Evolutionary conservation across 1,140 invertebrate species (phyloP), one percentile per base, ranked within the genome.

Genomic region (Hydropsyche tenuis): DNA sequence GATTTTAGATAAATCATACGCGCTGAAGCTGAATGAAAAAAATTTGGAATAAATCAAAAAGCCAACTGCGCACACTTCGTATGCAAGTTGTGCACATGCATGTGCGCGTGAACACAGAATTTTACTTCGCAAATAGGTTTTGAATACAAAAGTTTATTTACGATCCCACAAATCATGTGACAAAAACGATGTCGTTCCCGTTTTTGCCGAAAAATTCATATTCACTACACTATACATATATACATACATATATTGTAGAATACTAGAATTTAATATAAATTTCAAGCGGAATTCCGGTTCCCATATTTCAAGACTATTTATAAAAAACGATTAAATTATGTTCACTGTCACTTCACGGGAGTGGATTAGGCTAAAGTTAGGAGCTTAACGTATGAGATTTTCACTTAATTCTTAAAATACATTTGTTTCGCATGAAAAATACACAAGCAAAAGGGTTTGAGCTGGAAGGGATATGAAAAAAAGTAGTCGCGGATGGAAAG

Each of bases 91-190:
- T 48, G 45, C 65, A 45, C 12, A 14, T 11, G 22, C n/a, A 20
- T 45, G 63, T 22, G 30, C 16, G 22, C n/a, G 30, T 45, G 63
- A 27, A 56, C 51, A 46, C 64, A 66, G 45, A 48, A 68, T 68
- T 68, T 68, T 43, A 68, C 43, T 68, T 48, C 42, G 45, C 65
- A 48, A 68, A 68, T 68, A 68, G 65, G 60, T 74, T 70, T 74
- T 65, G 69, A 63, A 74, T 70, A 42, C 73, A 70, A 74, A 74
- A 74, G 66, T 70, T 70, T 69, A 74, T 74, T 74, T 74, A 74
- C 68, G 73, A 69, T 69, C 22, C 68, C 56, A 74, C 69, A 74
- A 74, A 74, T 74, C 73, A 74, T 53, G 30, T 22, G 27, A 68
- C 23, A 68, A 68, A 23, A 66, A n/a, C 46, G 45, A 62, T 46